These are phyloP conservation scores for Genyomyrus donnyi DNA, from an alignment of 2,113 vertebrate species.

Conservation along the genomic window DNA sequence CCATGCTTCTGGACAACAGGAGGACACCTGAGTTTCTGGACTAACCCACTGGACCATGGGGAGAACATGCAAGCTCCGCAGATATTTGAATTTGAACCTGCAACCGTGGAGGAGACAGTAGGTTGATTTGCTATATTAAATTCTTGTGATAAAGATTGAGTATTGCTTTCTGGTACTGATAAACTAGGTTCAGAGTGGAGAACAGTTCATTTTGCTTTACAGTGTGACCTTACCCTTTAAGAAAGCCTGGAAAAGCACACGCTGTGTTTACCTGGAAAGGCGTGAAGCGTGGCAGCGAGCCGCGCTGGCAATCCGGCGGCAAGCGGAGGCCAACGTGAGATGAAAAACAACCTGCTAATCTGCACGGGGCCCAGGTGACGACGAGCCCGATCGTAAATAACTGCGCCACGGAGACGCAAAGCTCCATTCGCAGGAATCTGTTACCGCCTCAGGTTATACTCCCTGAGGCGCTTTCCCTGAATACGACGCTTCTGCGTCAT, in stretches of 20 bases:
- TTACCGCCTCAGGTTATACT: neutral
- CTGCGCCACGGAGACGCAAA: neutral
- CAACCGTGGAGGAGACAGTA: neutral
- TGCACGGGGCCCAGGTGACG: neutral
- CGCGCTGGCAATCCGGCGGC: neutral
- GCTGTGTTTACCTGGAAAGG: neutral
- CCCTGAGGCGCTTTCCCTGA: neutral
- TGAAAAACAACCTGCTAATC: slow-evolving; percentile 4
- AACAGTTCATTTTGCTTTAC: neutral
- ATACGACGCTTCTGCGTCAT: neutral
- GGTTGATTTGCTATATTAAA: neutral
- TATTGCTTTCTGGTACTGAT: neutral
- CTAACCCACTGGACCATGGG: neutral
- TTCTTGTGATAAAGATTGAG: neutral
- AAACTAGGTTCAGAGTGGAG: neutral
- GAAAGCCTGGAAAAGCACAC: neutral
- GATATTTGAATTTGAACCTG: neutral
- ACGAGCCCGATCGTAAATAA: neutral
- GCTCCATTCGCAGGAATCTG: neutral
- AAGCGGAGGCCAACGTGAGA: neutral
- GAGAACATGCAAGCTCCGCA: neutral
- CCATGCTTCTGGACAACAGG: neutral
- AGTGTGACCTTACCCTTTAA: neutral
- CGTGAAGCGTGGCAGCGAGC: neutral
- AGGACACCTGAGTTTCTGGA: neutral